These are phyloP conservation scores for Rotaria magnacalcarata DNA, from an alignment of 2,888 invertebrate species.

Conservation along the genomic window DNA sequence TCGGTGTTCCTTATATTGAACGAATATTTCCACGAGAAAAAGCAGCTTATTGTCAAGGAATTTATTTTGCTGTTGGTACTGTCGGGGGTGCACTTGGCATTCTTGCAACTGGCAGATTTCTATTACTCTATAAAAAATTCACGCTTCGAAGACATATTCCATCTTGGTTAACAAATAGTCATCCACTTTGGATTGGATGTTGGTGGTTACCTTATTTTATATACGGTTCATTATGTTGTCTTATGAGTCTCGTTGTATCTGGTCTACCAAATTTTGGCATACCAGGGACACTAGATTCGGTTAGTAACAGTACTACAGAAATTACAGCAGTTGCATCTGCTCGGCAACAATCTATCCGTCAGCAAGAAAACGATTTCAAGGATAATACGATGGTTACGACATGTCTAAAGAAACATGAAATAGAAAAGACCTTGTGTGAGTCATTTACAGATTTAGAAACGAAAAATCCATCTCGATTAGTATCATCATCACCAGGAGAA, in stretches of 20 bases:
- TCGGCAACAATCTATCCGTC: no score
- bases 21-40: slow-evolving; percentile 39
- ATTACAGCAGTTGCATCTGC: no score
- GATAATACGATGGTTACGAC: neutral
- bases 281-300: neutral
- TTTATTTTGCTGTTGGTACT: slow-evolving; percentile 41
- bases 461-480: neutral
- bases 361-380: no score
- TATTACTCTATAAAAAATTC: slow-evolving; percentile 1
- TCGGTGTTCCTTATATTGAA: slow-evolving; percentile 42
- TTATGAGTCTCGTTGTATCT: neutral
- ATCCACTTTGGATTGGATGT: slow-evolving; percentile 28
- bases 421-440: no score
- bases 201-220: slow-evolving; percentile 31
- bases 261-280: neutral
- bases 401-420: neutral
- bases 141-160: neutral
- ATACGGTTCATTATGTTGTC: neutral
- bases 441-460: neutral
- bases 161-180: slow-evolving; percentile 2
- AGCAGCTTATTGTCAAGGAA: slow-evolving; percentile 41
- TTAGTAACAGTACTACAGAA: no score
- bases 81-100: slow-evolving; percentile 43
- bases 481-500: neutral
- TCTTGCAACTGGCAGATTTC: slow-evolving; percentile 40